Percentiles rank a stretch among this genome's conserved stretches.
These are phyloP conservation scores for Drosophila paranaensis DNA, from an alignment of 2,888 invertebrate genomes.

Conservation along the genomic window DNA sequence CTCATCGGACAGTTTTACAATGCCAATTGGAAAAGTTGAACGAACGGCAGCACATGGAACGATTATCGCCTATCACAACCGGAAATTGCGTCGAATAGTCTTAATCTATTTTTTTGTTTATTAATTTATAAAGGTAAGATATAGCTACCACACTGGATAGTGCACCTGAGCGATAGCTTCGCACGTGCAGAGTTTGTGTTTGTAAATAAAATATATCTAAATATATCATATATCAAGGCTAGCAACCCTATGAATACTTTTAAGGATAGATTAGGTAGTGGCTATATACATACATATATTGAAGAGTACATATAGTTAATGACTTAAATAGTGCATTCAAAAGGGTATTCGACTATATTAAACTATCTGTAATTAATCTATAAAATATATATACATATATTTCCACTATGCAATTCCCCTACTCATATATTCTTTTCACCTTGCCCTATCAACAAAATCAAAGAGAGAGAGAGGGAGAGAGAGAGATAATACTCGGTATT, in stretches of 20 bases:
- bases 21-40: neutral
- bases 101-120: neutral
- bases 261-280: neutral
- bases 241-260: too few relatives aligned
- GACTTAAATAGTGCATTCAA: neutral
- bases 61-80: neutral
- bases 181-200: neutral
- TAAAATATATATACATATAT: neutral
- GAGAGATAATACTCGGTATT: neutral
- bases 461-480: neutral
- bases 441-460: neutral
- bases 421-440: neutral
- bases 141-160: neutral
- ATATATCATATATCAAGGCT: neutral
- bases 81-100: neutral
- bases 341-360: neutral
- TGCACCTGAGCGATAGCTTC: neutral
- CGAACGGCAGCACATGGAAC: neutral
- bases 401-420: neutral
- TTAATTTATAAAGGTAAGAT: neutral
- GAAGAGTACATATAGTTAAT: neutral
- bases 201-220: neutral
- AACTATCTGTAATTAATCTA: neutral
- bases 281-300: too few relatives aligned
- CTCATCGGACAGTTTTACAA: neutral